A percentile compares a stretch with the other conserved stretches of the same genome.
Evolutionary conservation across 2,113 vertebrate genomes (phyloP).

Genomic region (Lophius piscatorius): DNA sequence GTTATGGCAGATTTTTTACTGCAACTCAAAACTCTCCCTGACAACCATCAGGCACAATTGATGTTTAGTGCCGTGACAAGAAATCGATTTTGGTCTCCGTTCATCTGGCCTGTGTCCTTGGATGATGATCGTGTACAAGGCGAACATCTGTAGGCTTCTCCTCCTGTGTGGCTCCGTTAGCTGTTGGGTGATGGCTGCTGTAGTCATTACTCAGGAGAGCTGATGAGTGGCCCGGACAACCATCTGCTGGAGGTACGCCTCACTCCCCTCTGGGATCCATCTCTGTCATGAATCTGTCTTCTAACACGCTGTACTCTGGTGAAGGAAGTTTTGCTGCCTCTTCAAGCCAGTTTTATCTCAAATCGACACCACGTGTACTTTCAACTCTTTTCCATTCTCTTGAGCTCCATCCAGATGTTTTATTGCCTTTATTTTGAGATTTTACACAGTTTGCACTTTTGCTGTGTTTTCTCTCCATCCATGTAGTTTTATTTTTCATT

Average conservation of each 20-base stretch:
- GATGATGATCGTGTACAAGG: slow-evolving; percentile 55
- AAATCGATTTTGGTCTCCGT: slow-evolving; percentile 57
- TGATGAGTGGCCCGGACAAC: slow-evolving; percentile 63
- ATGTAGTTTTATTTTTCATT: slow-evolving; percentile 4
- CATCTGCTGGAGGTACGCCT: slow-evolving; percentile 76
- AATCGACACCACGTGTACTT: neutral
- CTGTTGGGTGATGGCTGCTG: slow-evolving; percentile 49
- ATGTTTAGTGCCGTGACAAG: slow-evolving; percentile 57
- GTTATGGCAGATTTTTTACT: neutral
- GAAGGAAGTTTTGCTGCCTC: slow-evolving; percentile 3
- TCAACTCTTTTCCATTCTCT: neutral
- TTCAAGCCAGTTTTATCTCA: slow-evolving; percentile 7
- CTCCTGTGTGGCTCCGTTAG: slow-evolving; percentile 56
- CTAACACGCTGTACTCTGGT: slow-evolving; percentile 21
- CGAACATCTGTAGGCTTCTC: slow-evolving; percentile 70
- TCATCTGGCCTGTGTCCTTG: slow-evolving; percentile 58
- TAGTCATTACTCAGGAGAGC: slow-evolving; percentile 67
- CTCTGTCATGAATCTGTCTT: slow-evolving; percentile 71
- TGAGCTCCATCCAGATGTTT: neutral
- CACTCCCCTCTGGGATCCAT: slow-evolving; percentile 70
- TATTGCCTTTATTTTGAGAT: slow-evolving; percentile 3
- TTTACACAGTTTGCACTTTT: neutral
- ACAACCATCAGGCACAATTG: slow-evolving; percentile 30
- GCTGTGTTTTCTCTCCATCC: neutral
- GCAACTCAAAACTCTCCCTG: slow-evolving; percentile 11